These are phyloP conservation scores for Lepidocyrtoides sp. DNA, from an alignment of 2,888 invertebrate genomes.

Conservation along the genomic window DNA sequence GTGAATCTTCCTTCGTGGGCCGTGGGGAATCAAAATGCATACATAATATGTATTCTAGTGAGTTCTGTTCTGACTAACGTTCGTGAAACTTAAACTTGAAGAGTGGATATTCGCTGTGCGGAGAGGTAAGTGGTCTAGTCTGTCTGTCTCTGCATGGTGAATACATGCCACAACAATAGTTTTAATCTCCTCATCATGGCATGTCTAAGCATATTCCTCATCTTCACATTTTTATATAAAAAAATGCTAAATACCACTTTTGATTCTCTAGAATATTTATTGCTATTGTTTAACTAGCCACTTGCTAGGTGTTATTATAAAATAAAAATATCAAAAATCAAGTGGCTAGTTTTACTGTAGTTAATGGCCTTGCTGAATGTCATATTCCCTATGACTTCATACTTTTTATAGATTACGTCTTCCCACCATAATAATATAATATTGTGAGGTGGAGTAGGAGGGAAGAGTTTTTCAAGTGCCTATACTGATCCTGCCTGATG, in stretches of 20 bases:
- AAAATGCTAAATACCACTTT: slow-evolving; percentile 35
- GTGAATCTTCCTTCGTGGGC: slow-evolving; percentile 42
- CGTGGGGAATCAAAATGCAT: background rate
- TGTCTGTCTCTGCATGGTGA: background rate
- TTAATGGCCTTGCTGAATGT: slow-evolving; percentile 66
- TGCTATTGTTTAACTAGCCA: background rate
- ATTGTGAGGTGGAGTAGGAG: background rate
- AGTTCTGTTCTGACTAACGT: background rate
- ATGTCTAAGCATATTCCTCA: slow-evolving; percentile 14
- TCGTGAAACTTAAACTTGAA: background rate
- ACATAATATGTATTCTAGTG: background rate
- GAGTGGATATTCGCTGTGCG: background rate
- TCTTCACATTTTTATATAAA: slow-evolving; percentile 5
- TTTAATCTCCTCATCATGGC: slow-evolving; percentile 26
- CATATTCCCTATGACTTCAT: slow-evolving; percentile 37
- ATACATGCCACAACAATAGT: slow-evolving; percentile 13
- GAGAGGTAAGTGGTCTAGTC: background rate
- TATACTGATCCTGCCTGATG: background rate
- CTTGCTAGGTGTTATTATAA: background rate
- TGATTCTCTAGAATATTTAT: background rate
- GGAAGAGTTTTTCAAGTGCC: background rate
- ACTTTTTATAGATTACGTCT: background rate
- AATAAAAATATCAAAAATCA: background rate
- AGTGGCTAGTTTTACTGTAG: slow-evolving; percentile 38
- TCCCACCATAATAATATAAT: background rate